Conservation (phyloP, 2,113 vertebrate species). For the Lota lota region DNA sequence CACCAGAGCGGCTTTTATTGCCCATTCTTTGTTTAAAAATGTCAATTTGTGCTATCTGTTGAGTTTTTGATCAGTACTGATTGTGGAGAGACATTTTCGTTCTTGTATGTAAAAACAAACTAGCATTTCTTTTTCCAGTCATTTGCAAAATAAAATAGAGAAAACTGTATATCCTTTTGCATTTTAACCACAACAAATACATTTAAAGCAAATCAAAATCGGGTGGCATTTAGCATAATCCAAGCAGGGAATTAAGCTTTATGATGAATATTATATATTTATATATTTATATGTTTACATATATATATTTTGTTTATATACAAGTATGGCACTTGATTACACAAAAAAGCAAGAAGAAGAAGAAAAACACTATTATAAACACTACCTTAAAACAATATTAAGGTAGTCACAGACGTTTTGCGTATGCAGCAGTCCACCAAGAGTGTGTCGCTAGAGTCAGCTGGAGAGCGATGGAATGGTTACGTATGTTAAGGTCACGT, state of each 20-base stretch:
- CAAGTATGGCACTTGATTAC: conserved; percentile 85
- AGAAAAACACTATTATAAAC: too few species aligned
- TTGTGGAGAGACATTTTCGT: conserved; percentile 53
- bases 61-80: conserved; percentile 54
- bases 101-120: conserved; percentile 63
- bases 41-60: conserved; percentile 70
- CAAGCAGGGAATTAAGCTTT: conserved; percentile 77
- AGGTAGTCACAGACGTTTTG: conserved; percentile 77
- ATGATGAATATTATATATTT: conserved; percentile 74
- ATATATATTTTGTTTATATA: conserved; percentile 75
- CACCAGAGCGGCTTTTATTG: conserved; percentile 73
- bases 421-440: conserved; percentile 69
- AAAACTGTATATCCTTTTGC: conserved; percentile 49
- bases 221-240: conserved; percentile 74
- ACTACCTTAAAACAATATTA: conserved; percentile 51
- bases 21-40: conserved; percentile 69
- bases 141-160: conserved; percentile 63
- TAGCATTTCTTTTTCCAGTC: conserved; percentile 63
- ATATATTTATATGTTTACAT: conserved; percentile 72
- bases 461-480: conserved; percentile 75
- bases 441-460: conserved; percentile 66
- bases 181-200: conserved; percentile 75
- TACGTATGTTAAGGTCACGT: conserved; percentile 88
- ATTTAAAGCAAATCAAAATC: conserved; percentile 67
- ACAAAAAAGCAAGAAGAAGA: conserved; percentile 61